Conservation (phyloP, 2,797 vertebrate species). For the Propithecus deckenii region DNA sequence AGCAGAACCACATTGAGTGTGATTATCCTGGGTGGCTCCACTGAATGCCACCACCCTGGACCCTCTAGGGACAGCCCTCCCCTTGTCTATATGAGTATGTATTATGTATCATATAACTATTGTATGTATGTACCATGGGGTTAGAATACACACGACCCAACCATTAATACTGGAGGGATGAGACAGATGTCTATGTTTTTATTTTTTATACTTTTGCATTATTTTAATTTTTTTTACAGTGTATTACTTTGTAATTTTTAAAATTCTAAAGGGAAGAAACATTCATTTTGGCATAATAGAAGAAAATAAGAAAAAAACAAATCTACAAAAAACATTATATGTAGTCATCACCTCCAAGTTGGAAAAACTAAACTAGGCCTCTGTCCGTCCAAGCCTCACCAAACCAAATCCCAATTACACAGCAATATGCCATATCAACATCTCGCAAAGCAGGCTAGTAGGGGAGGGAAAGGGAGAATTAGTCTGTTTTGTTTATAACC, state of each 20-base stretch:
- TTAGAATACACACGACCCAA: not conserved
- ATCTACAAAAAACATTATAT: not conserved
- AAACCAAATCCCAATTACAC: not conserved
- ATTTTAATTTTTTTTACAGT: not conserved
- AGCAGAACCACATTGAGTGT: not conserved
- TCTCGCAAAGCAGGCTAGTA: not conserved
- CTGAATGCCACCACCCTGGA: not conserved
- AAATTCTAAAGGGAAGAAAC: not conserved
- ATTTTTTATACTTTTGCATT: not conserved
- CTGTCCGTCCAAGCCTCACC: not conserved
- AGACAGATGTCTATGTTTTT: not conserved
- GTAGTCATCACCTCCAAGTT: not conserved
- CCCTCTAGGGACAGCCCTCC: no score
- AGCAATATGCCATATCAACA: not conserved
- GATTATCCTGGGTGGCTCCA: no score
- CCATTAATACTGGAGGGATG: not conserved
- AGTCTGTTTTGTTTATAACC: not conserved
- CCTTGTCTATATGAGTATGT: not conserved
- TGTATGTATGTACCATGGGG: not conserved
- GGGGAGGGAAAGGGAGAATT: not conserved
- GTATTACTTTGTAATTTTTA: not conserved
- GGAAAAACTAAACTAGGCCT: not conserved
- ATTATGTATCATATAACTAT: not conserved
- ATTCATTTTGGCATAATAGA: not conserved
- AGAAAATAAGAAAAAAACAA: not conserved